Conservation (phyloP, 2,888 invertebrate species). For the Hirtodrosophila trivittata region DNA sequence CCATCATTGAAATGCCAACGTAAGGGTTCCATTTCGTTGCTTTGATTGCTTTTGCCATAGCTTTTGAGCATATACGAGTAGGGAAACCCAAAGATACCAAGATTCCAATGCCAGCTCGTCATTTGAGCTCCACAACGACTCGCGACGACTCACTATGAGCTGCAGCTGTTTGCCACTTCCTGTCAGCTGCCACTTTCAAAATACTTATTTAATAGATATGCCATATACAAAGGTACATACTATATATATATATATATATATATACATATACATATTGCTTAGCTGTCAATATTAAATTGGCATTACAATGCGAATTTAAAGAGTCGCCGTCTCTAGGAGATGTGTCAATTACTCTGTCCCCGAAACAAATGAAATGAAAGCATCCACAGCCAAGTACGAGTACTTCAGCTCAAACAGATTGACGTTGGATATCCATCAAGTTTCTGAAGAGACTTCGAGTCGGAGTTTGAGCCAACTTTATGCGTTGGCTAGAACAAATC, state of each 20-base stretch:
- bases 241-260: conserved; percentile 1
- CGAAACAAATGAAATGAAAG: neutral
- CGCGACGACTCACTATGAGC: conserved; percentile 31
- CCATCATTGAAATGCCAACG: conserved; percentile 66
- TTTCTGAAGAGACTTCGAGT: conserved; percentile 12
- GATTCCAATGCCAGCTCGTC: conserved; percentile 3
- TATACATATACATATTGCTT: neutral
- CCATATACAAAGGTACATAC: neutral
- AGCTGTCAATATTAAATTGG: conserved; percentile 56
- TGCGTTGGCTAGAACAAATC: neutral
- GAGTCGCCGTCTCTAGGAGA: neutral
- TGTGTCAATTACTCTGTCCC: conserved; percentile 29
- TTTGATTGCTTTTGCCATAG: conserved; percentile 60
- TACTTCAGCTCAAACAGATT: conserved; percentile 6
- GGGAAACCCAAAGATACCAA: neutral
- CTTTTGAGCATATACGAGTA: conserved; percentile 31
- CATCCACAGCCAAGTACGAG: neutral
- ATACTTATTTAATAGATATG: conserved; percentile 9
- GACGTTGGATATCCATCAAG: conserved; percentile 5
- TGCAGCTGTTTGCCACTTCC: conserved; percentile 71
- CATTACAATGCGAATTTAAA: conserved; percentile 30
- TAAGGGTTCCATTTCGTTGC: conserved; percentile 67
- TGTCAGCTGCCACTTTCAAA: conserved; percentile 49
- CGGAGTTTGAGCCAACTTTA: neutral
- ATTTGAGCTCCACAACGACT: conserved; percentile 7